Conservation (phyloP, 2,888 invertebrate genomes). For the Caenorhabditis sp. region DNA sequence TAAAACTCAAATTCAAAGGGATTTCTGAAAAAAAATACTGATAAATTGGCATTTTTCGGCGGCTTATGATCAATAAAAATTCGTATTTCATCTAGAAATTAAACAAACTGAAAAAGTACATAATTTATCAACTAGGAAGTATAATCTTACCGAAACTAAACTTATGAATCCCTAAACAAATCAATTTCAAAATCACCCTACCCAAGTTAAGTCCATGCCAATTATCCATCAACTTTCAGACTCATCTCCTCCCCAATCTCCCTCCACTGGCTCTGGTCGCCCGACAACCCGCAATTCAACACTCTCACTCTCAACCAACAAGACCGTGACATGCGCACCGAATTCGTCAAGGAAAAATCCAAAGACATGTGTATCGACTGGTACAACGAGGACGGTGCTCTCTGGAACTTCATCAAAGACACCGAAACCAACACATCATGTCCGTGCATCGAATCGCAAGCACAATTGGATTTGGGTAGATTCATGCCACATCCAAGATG, state of each 20-base stretch:
- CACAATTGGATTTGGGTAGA: slow-evolving; percentile 87
- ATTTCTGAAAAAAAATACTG: no score
- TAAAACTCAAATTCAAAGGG: no score
- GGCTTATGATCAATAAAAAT: no score
- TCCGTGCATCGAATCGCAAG: slow-evolving; percentile 90
- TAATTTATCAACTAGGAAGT: no score
- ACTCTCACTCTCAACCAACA: slow-evolving; percentile 54
- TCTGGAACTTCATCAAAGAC: slow-evolving; percentile 69
- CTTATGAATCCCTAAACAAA: no score
- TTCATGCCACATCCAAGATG: slow-evolving; percentile 79
- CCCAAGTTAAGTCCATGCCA: no score
- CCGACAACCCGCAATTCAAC: slow-evolving; percentile 54
- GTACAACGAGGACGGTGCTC: slow-evolving; percentile 70
- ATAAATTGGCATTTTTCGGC: no score
- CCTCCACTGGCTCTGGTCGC: slow-evolving; percentile 70
- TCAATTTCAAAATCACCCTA: no score
- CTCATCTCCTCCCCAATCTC: slow-evolving; percentile 70
- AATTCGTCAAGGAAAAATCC: slow-evolving; percentile 65
- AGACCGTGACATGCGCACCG: slow-evolving; percentile 40
- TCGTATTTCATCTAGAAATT: no score
- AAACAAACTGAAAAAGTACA: no score
- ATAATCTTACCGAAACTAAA: no score
- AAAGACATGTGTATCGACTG: slow-evolving; percentile 70
- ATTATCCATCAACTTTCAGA: no score
- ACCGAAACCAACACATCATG: slow-evolving; percentile 71